These are phyloP conservation scores for Aphelinus atriplicis DNA, from an alignment of 1,140 invertebrate species.

Conservation along the genomic window DNA sequence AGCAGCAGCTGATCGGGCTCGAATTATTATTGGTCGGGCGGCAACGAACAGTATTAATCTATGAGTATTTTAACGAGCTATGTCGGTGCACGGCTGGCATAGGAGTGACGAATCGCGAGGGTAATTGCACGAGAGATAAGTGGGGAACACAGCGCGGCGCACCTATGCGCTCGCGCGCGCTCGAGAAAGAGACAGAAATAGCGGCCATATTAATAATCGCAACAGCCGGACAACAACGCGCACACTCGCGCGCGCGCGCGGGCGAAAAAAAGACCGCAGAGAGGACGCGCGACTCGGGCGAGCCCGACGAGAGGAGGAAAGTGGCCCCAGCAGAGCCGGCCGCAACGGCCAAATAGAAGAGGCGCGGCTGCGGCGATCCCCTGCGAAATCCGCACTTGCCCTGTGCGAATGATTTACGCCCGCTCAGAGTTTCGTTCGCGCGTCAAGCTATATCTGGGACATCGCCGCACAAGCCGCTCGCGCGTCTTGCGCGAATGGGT, in stretches of 20 bases:
- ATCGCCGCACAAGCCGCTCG: too few species aligned
- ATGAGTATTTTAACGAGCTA: slow-evolving; percentile 32
- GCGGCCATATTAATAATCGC: slow-evolving; percentile 34
- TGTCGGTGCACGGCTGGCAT: neutral
- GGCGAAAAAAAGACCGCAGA: slow-evolving; percentile 11
- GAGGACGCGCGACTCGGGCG: neutral
- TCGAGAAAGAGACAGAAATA: slow-evolving; percentile 34
- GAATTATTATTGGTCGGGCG: too few species aligned
- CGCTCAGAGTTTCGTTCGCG: too few species aligned
- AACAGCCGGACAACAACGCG: neutral
- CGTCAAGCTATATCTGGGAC: too few species aligned
- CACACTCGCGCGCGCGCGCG: slow-evolving; percentile 8
- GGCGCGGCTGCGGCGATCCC: too few species aligned
- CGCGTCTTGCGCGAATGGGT: too few species aligned
- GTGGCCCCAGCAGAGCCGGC: too few species aligned
- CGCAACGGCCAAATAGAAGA: too few species aligned
- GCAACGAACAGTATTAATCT: slow-evolving; percentile 28
- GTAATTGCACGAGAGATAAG: slow-evolving; percentile 35
- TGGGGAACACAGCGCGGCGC: neutral
- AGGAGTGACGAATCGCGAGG: slow-evolving; percentile 29
- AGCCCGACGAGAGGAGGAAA: too few species aligned
- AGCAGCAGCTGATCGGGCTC: too few species aligned
- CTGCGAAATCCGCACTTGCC: too few species aligned
- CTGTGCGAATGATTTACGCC: too few species aligned
- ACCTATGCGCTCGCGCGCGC: neutral